Evolutionary conservation across 2,888 invertebrate genomes (phyloP), one percentile per base, ranked within the genome.

Genomic region (Cephus spinipes): DNA sequence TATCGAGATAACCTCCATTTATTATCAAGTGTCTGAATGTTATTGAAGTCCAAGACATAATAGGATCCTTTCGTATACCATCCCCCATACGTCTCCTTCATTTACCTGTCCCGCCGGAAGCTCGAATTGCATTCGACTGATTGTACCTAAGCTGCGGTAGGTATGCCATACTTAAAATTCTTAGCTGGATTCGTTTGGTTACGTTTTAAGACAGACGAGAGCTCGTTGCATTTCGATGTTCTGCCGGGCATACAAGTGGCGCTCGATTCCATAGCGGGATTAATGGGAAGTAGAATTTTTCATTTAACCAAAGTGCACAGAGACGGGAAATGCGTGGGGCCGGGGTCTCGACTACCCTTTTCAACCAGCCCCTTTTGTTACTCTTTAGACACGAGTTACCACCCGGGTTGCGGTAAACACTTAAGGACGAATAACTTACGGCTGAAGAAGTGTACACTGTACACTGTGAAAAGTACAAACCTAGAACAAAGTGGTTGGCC

Each of bases 21-120:
- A 74, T 76, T 15, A 40, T 69, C 68, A 33, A 32, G 40, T 36
- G 71, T 30, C 71, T 15, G 30, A 34, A 35, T 69, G 36, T 73
- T 76, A 76, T 73, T 34, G 31, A 33, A 76, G 33, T 68, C 36
- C 35, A 34, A 78, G 78, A 76, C 78, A 76, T 12, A 78, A 78
- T 78, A 78, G 35, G 73, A 75, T 30, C 11, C 76, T 23, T 68
- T 35, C 76, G 2, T 40, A 11, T 36, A 30, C 73, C 68, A 1
- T 34, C 30, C 73, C 31, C 55, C 23, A 11, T 31, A 12, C 76
- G 31, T 23, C 77, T 12, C 4, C 36, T 74, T 35, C 30, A 6
- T 35, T 36, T n/a, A n/a, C 32, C 33, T 32, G 30, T 68, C 35
- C 32, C 31, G 15, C 69, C 55, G 34, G 23, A 32, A 34, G 74